Evolutionary conservation across 2,113 vertebrate genomes (phyloP).

Genomic region (Hystrix brachyura): DNA sequence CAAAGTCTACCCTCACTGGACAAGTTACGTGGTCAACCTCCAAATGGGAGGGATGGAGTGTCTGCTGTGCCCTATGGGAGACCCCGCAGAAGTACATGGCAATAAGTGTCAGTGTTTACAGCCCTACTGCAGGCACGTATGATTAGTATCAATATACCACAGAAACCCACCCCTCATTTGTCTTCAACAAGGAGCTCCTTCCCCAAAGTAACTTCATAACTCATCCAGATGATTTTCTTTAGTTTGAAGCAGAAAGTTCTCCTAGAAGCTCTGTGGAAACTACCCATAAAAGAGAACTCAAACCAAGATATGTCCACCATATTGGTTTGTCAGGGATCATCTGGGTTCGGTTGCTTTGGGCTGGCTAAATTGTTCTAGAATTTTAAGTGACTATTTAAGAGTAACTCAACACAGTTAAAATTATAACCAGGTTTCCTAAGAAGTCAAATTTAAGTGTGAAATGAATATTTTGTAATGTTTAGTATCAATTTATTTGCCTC

Average conservation of each 20-base stretch:
- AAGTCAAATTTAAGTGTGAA: conserved; percentile 13
- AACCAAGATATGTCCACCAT: background rate
- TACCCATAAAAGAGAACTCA: background rate
- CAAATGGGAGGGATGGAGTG: background rate
- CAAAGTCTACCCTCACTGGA: background rate
- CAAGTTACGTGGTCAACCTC: background rate
- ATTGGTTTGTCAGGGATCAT: background rate
- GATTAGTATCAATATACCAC: background rate
- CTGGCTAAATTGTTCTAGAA: background rate
- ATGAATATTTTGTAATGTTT: background rate
- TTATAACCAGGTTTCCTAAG: conserved; percentile 13
- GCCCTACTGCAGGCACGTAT: background rate
- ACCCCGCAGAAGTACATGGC: no score
- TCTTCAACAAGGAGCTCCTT: background rate
- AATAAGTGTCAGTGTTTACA: background rate
- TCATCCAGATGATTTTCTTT: background rate
- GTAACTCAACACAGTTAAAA: conserved; percentile 13
- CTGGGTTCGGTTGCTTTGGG: background rate
- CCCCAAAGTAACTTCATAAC: background rate
- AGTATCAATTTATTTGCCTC: background rate
- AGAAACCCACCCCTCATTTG: background rate
- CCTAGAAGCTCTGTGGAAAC: background rate
- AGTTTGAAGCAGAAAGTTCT: background rate
- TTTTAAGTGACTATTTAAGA: conserved; percentile 28
- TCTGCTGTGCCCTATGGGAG: background rate